These are phyloP conservation scores for Melipona beecheii DNA, from an alignment of 2,888 invertebrate genomes.

Conservation along the genomic window DNA sequence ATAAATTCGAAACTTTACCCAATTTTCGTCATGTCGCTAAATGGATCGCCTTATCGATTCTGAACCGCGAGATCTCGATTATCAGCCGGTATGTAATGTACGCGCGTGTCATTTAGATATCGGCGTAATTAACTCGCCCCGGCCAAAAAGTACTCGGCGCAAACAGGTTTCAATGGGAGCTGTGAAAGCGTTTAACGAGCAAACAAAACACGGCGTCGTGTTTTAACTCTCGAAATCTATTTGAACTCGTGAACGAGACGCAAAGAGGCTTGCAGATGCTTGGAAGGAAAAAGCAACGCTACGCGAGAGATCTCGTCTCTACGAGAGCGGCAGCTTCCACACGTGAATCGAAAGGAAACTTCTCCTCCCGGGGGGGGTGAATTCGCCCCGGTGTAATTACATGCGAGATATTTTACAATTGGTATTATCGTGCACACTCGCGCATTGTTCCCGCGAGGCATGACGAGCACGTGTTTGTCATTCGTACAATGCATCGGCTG, in stretches of 20 bases:
- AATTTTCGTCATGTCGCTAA: too few relatives aligned
- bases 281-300: not conserved
- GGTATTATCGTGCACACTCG: slow-evolving; percentile 23
- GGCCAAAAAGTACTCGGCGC: slow-evolving; percentile 47
- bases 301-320: not conserved
- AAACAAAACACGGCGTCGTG: slow-evolving; percentile 34
- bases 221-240: slow-evolving; percentile 44
- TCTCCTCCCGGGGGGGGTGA: slow-evolving; percentile 39
- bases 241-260: not conserved
- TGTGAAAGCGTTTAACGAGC: slow-evolving; percentile 52
- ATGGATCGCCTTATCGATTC: too few relatives aligned
- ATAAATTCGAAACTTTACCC: too few relatives aligned
- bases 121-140: slow-evolving; percentile 46
- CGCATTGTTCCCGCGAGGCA: slow-evolving; percentile 32
- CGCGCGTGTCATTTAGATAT: too few relatives aligned
- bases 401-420: slow-evolving; percentile 43
- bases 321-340: slow-evolving; percentile 9
- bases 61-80: too few relatives aligned
- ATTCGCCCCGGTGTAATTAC: slow-evolving; percentile 46
- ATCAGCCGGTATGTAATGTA: too few relatives aligned
- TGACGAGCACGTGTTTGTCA: slow-evolving; percentile 32
- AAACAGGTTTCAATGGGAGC: slow-evolving; percentile 50
- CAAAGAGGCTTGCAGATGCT: not conserved
- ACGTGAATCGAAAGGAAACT: slow-evolving; percentile 40
- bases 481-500: slow-evolving; percentile 44